A percentile compares a stretch with the other conserved stretches of the same genome.
phyloP scores from a whole-genome alignment of 2,888 invertebrate genomes.

The Caenorhabditis auriculariae region DNA sequence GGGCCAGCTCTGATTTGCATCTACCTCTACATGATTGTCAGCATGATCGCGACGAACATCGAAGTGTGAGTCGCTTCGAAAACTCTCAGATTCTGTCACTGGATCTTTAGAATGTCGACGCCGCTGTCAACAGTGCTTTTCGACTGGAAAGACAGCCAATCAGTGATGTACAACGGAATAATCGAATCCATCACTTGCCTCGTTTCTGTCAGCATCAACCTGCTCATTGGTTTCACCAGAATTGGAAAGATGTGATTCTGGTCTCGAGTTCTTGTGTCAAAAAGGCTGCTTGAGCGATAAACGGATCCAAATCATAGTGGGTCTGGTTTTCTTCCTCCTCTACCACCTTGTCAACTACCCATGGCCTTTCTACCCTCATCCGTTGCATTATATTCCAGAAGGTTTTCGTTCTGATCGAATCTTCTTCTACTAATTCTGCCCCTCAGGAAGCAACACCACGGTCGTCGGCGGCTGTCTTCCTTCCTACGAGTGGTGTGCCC shows the following conservation, averaged over 20 bases:
- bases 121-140: constrained; percentile 39
- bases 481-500: constrained; percentile 30
- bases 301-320: constrained; percentile 23
- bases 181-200: constrained; percentile 35
- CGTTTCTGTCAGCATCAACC: constrained; percentile 35
- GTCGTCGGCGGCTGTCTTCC: constrained; percentile 32
- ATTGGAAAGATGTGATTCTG: constrained; percentile 33
- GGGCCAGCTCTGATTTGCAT: constrained; percentile 39
- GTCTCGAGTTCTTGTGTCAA: neutral
- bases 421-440: neutral
- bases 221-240: constrained; percentile 31
- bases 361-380: constrained; percentile 39
- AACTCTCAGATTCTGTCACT: too few species aligned
- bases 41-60: constrained; percentile 42
- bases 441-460: constrained; percentile 30
- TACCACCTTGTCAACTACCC: constrained; percentile 40
- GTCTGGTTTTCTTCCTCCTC: constrained; percentile 28
- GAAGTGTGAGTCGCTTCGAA: constrained; percentile 41
- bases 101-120: constrained; percentile 41
- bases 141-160: constrained; percentile 39
- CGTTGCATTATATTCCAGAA: constrained; percentile 31
- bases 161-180: constrained; percentile 41
- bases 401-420: too few species aligned
- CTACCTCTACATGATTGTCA: constrained; percentile 40
- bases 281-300: constrained; percentile 5